Percentiles rank a stretch among this genome's conserved stretches.
Evolutionary conservation across 2,797 vertebrate species (phyloP).

Genomic region (Urocyon cinereoargenteus): DNA sequence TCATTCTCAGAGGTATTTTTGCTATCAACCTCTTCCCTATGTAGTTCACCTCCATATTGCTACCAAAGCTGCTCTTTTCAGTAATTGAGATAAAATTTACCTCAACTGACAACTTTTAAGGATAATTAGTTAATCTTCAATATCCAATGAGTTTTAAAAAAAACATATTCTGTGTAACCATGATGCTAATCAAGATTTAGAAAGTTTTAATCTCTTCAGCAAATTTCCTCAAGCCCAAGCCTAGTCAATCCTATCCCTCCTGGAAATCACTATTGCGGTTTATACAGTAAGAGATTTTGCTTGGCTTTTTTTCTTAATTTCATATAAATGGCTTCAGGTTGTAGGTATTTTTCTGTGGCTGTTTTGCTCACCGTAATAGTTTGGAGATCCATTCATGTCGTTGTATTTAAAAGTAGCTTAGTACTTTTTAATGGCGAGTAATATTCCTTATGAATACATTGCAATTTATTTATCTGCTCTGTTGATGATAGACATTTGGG

Average conservation of each 20-base stretch:
- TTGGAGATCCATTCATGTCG: neutral
- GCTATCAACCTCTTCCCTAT: neutral
- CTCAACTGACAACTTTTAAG: neutral
- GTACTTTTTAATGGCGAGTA: neutral
- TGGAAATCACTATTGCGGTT: neutral
- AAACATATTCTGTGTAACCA: neutral
- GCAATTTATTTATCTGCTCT: neutral
- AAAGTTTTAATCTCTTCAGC: neutral
- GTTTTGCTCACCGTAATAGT: neutral
- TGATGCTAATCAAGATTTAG: neutral
- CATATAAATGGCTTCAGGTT: neutral
- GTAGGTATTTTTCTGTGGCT: neutral
- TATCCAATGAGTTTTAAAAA: neutral
- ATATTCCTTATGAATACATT: neutral
- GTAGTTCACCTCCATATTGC: neutral
- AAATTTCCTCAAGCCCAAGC: neutral
- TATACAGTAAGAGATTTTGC: neutral
- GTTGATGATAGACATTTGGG: neutral
- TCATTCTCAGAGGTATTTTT: neutral
- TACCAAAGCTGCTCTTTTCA: neutral
- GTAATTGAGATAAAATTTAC: neutral
- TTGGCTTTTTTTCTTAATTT: slow-evolving; percentile 8
- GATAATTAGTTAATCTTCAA: neutral
- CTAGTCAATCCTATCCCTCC: neutral
- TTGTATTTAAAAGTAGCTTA: neutral